A percentile compares a stretch with the other conserved stretches of the same genome.
These are phyloP conservation scores for Tanytarsus gracilentus DNA, from an alignment of 2,888 invertebrate genomes.

Conservation along the genomic window DNA sequence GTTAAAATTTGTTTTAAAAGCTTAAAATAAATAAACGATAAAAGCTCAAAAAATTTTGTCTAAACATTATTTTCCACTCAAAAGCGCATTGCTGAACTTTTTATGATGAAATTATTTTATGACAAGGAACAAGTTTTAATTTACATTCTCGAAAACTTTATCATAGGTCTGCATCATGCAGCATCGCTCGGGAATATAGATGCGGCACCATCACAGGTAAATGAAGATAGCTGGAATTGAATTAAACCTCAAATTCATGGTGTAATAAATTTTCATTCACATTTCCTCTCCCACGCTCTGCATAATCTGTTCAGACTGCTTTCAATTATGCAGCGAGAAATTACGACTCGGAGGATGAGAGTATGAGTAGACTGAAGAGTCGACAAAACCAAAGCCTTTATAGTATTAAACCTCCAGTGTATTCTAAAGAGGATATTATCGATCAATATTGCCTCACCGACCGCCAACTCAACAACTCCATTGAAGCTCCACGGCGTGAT, in stretches of 20 bases:
- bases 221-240: neutral
- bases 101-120: too few relatives aligned
- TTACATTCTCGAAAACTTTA: conserved; percentile 23
- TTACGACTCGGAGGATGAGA: conserved; percentile 75
- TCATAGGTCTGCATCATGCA: conserved; percentile 42
- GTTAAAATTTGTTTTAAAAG: too few relatives aligned
- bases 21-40: too few relatives aligned
- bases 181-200: conserved; percentile 44
- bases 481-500: conserved; percentile 52
- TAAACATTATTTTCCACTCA: too few relatives aligned
- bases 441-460: conserved; percentile 92
- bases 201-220: conserved; percentile 39
- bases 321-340: conserved; percentile 60
- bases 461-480: conserved; percentile 68
- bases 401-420: conserved; percentile 46
- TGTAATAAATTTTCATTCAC: neutral
- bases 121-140: too few relatives aligned
- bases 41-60: too few relatives aligned
- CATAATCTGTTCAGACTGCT: conserved; percentile 49
- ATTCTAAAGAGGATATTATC: conserved; percentile 74
- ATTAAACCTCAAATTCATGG: neutral
- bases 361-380: conserved; percentile 59
- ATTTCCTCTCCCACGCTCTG: neutral
- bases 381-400: conserved; percentile 45
- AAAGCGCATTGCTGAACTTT: too few relatives aligned